A percentile compares a stretch with the other conserved stretches of the same genome.
Conservation (phyloP, 2,797 vertebrate genomes). For the Sorex maritimensis region DNA sequence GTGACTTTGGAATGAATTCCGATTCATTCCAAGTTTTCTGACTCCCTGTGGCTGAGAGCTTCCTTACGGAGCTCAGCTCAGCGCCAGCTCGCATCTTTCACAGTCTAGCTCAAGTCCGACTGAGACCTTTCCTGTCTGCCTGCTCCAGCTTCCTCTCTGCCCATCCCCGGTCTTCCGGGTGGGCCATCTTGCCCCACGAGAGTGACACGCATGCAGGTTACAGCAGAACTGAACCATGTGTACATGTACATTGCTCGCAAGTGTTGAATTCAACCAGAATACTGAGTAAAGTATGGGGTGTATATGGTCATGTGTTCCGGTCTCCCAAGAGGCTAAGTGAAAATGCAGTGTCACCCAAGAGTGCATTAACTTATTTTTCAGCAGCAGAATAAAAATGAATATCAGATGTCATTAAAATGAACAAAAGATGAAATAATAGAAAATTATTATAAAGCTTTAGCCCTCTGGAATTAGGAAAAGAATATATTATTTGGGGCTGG, state of each 20-base stretch:
- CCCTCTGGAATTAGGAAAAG: neutral
- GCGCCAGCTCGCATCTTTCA: neutral
- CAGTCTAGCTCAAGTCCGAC: neutral
- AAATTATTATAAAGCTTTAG: constrained; percentile 51
- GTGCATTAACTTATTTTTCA: neutral
- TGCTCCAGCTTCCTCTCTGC: neutral
- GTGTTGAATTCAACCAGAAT: constrained; percentile 42
- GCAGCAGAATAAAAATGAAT: neutral
- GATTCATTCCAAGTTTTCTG: neutral
- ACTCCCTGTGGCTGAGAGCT: neutral
- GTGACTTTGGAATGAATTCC: neutral
- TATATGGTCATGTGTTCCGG: constrained; percentile 1
- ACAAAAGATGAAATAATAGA: constrained; percentile 61
- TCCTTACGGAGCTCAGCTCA: neutral
- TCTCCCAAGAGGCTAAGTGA: neutral
- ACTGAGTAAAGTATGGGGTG: neutral
- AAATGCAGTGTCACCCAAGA: constrained; percentile 51
- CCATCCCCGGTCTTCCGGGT: neutral
- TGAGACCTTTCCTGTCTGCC: neutral
- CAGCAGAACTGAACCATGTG: neutral
- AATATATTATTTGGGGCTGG: no score
- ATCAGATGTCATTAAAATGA: constrained; percentile 19
- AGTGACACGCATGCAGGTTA: neutral
- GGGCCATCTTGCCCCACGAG: neutral
- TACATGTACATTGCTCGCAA: neutral